Conservation (phyloP, 2,888 invertebrate genomes). For the Caprella mutica region DNA sequence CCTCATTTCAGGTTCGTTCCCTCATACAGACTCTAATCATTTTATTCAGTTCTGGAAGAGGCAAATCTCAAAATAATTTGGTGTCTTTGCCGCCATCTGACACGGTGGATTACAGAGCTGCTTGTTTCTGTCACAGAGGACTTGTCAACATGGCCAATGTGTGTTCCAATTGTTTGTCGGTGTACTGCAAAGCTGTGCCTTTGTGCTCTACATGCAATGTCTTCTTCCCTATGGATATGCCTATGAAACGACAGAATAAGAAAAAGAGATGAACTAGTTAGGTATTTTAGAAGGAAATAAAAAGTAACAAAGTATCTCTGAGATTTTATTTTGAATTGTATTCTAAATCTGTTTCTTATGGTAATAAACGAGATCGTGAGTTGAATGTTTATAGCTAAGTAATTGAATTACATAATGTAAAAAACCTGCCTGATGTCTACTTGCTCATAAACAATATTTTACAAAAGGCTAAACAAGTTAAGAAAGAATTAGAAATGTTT, state of each 20-base stretch:
- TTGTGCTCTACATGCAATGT: constrained; percentile 79
- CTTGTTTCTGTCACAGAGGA: constrained; percentile 93
- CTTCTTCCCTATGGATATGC: constrained; percentile 28
- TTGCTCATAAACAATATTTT: too few relatives aligned
- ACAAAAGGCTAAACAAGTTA: too few relatives aligned
- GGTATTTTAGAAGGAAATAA: too few relatives aligned
- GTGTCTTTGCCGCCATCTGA: constrained; percentile 80
- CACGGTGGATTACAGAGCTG: constrained; percentile 89
- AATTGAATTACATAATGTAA: too few relatives aligned
- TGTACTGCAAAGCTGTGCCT: constrained; percentile 94
- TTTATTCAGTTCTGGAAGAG: constrained; percentile 55
- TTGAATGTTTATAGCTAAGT: too few relatives aligned
- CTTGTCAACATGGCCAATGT: constrained; percentile 93
- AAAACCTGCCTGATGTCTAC: too few relatives aligned
- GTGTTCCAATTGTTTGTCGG: constrained; percentile 92
- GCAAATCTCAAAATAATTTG: constrained; percentile 45
- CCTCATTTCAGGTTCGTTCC: constrained; percentile 41
- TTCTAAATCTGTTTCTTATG: too few relatives aligned
- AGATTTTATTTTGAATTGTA: too few relatives aligned
- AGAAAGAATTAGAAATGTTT: too few relatives aligned
- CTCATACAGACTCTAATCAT: constrained; percentile 44
- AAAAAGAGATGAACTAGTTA: constrained; percentile 17
- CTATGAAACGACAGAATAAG: constrained; percentile 23
- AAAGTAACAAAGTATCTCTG: too few relatives aligned
- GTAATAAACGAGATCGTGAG: too few relatives aligned